These are phyloP conservation scores for Chondrilla cf. caribensis DNA, from an alignment of 37 sponge, comb jelly and placozoan genomes.

Conservation along the genomic window DNA sequence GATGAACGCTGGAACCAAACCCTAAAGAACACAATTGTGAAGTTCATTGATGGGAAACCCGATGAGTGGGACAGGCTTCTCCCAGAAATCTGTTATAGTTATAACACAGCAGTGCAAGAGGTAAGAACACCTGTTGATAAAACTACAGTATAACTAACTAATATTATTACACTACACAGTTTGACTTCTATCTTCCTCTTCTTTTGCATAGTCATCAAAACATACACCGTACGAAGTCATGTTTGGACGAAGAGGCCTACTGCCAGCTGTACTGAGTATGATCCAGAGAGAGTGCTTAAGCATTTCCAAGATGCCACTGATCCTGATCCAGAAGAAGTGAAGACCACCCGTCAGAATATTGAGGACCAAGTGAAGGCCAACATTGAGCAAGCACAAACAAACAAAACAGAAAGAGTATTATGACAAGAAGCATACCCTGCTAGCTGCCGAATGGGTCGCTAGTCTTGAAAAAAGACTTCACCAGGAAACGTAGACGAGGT, in stretches of 20 bases:
- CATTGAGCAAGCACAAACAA: slow-evolving; percentile 9
- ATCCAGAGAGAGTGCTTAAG: background rate
- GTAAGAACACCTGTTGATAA: too few species aligned
- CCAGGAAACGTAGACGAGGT: slow-evolving; percentile 23
- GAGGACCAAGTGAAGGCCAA: background rate
- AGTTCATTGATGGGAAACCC: slow-evolving; percentile 28
- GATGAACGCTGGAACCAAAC: slow-evolving; percentile 67
- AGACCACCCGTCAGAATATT: too few species aligned
- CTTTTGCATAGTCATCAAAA: background rate
- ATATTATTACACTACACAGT: background rate
- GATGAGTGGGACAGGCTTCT: slow-evolving; percentile 30
- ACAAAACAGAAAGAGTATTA: slow-evolving; percentile 12
- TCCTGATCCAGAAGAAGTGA: background rate
- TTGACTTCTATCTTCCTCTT: background rate
- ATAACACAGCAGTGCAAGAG: slow-evolving; percentile 30
- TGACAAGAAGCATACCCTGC: background rate
- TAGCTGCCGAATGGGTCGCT: background rate
- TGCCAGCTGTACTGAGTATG: background rate
- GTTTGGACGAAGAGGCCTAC: background rate
- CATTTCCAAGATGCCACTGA: background rate
- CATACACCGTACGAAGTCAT: slow-evolving; percentile 8
- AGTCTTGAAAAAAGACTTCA: slow-evolving; percentile 54
- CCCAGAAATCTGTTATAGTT: slow-evolving; percentile 4
- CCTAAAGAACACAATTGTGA: slow-evolving; percentile 24
- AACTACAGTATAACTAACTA: background rate